Conservation (phyloP, 2,113 vertebrate species). For the Marmota monax region DNA sequence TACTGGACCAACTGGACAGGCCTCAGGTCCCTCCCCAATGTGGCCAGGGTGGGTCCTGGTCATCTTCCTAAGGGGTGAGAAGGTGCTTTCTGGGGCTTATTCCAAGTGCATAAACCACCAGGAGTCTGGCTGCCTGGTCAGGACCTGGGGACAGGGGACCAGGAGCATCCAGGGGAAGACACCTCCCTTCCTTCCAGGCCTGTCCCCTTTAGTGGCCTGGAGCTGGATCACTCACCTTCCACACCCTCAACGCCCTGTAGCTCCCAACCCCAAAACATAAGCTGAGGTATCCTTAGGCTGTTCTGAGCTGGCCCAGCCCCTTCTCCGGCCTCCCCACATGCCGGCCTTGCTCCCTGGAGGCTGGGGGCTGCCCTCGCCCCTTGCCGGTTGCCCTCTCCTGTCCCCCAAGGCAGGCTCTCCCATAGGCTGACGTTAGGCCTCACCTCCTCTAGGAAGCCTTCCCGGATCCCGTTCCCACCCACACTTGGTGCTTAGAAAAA, state of each 20-base stretch:
- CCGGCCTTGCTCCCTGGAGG: background rate
- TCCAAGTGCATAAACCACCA: background rate
- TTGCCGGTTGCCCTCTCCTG: background rate
- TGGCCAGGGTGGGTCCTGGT: too few species aligned
- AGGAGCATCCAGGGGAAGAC: background rate
- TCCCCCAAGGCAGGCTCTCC: background rate
- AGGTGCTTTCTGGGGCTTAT: background rate
- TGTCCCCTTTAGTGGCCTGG: background rate
- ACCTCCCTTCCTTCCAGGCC: background rate
- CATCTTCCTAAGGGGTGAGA: background rate
- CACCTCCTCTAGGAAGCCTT: background rate
- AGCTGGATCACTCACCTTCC: background rate
- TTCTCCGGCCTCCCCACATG: background rate
- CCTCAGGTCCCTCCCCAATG: background rate
- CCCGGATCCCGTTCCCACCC: background rate
- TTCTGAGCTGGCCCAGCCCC: background rate
- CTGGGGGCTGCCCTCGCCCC: too few species aligned
- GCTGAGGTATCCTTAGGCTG: background rate
- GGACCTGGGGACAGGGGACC: background rate
- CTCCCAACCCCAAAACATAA: background rate
- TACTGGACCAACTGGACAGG: background rate
- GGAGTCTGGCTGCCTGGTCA: background rate
- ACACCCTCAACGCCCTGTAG: background rate
- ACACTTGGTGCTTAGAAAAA: constrained; percentile 13
- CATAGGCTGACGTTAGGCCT: background rate